Conservation (phyloP, 1,140 invertebrate species). For the Acromyrmex echinatior region DNA sequence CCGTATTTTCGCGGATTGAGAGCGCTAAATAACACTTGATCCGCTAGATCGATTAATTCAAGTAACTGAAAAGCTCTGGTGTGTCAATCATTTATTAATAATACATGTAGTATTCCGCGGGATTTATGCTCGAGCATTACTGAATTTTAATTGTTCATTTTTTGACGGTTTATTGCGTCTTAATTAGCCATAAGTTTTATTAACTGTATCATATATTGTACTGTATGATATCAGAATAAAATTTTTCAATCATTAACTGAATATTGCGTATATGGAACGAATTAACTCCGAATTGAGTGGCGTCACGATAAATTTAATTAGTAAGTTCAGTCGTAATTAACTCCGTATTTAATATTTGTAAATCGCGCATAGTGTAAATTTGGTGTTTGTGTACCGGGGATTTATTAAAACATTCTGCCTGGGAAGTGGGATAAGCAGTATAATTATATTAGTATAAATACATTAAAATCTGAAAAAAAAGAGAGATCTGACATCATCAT, state of each 20-base stretch:
- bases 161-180: constrained; percentile 9
- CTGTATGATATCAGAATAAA: background rate
- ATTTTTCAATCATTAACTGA: background rate
- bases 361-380: background rate
- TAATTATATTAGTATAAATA: background rate
- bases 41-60: background rate
- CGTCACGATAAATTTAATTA: constrained; percentile 1
- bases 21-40: background rate
- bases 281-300: constrained; percentile 1
- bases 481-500: background rate
- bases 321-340: constrained; percentile 10
- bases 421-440: background rate
- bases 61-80: background rate
- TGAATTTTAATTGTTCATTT: constrained; percentile 6
- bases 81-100: constrained; percentile 7
- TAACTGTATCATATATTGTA: background rate
- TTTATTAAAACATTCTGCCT: background rate
- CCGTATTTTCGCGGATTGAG: background rate
- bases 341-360: constrained; percentile 12
- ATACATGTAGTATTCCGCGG: background rate
- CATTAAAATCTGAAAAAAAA: constrained; percentile 4
- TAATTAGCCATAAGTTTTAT: constrained; percentile 15
- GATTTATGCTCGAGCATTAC: background rate
- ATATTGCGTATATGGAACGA: background rate
- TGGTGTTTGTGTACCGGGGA: background rate